A percentile compares a stretch with the other conserved stretches of the same genome.
Conservation (phyloP, 2,113 vertebrate species). For the Cebus imitator region DNA sequence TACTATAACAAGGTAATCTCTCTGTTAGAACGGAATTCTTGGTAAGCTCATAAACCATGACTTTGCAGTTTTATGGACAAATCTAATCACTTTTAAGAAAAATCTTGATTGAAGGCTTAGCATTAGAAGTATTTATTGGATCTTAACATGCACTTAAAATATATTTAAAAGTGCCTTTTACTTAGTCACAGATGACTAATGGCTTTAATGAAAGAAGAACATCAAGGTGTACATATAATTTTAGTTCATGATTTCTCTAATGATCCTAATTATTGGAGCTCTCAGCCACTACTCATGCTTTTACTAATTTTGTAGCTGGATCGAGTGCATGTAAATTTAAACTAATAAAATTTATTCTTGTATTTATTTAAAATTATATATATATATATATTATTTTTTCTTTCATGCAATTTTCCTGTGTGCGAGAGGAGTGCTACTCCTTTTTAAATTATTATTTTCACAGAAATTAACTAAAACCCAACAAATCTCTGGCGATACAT, state of each 20-base stretch:
- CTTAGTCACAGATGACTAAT: not conserved
- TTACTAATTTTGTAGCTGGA: not conserved
- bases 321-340: not conserved
- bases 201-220: slow-evolving; percentile 39
- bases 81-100: slow-evolving; percentile 1
- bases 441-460: not conserved
- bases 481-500: not conserved
- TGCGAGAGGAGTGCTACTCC: not conserved
- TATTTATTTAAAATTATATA: not conserved
- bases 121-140: not conserved
- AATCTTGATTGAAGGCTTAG: not conserved
- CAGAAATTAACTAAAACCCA: not conserved
- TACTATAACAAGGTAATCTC: not conserved
- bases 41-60: not conserved
- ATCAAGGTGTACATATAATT: slow-evolving; percentile 4
- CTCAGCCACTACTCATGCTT: not conserved
- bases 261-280: not conserved
- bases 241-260: not conserved
- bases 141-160: slow-evolving; percentile 32
- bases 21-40: not conserved
- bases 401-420: not conserved
- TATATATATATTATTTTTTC: not conserved
- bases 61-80: not conserved
- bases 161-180: slow-evolving; percentile 9
- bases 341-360: not conserved